Conservation (phyloP, 2,888 invertebrate genomes). For the Monopis laevigella region DNA sequence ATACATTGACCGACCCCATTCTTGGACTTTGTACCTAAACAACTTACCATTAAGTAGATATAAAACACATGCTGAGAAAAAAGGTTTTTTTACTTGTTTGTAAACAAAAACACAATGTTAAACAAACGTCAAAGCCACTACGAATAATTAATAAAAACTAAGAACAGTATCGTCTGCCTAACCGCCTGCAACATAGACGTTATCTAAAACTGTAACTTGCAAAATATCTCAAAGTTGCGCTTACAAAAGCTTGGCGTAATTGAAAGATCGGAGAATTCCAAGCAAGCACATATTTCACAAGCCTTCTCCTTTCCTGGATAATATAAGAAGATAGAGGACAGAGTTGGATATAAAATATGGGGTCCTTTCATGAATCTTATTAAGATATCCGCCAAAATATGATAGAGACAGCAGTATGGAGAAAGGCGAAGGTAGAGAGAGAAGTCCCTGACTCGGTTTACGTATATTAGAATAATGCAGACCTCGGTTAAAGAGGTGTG, state of each 20-base stretch:
- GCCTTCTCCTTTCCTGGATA: conserved; percentile 57
- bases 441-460: conserved; percentile 44
- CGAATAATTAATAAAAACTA: too few relatives aligned
- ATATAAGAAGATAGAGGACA: conserved; percentile 69
- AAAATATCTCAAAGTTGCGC: conserved; percentile 39
- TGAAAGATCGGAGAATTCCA: conserved; percentile 65
- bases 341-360: conserved; percentile 81
- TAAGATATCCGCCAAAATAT: conserved; percentile 77
- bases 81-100: too few relatives aligned
- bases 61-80: too few relatives aligned
- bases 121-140: too few relatives aligned
- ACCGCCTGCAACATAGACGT: conserved; percentile 9
- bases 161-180: too few relatives aligned
- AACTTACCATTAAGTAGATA: too few relatives aligned
- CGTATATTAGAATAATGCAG: conserved; percentile 65
- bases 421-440: conserved; percentile 23
- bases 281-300: conserved; percentile 64
- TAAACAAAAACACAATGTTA: too few relatives aligned
- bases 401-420: conserved; percentile 38
- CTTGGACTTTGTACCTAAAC: too few relatives aligned
- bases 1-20: too few relatives aligned
- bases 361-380: conserved; percentile 86
- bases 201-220: conserved; percentile 25
- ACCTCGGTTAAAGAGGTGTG: conserved; percentile 60
- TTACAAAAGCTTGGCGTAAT: conserved; percentile 58